Percentiles rank a stretch among this genome's conserved stretches.
Conservation (phyloP, 2,797 vertebrate genomes). For the Streptopelia turtur region DNA sequence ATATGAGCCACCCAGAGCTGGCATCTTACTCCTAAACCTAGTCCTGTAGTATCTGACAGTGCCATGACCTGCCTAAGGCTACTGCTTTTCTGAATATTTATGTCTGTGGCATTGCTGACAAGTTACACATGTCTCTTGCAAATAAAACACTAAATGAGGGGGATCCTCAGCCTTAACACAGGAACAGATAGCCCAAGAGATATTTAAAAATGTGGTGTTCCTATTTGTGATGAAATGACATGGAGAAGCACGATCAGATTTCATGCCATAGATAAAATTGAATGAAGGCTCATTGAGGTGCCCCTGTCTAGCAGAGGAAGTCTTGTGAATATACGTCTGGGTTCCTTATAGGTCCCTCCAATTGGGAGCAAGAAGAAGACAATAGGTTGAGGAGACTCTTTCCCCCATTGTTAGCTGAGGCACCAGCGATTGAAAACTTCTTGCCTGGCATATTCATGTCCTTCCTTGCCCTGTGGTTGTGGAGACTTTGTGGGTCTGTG, state of each 20-base stretch:
- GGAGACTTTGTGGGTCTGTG: conserved; percentile 48
- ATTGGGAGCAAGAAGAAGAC: not conserved
- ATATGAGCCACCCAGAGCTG: not conserved
- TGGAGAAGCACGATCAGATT: rapidly evolving
- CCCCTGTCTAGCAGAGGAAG: not conserved
- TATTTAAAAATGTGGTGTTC: not conserved
- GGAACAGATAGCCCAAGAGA: not conserved
- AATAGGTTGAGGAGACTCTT: not conserved
- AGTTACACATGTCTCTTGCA: not conserved
- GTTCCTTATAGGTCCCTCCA: not conserved
- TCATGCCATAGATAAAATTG: not conserved
- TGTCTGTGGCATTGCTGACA: not conserved
- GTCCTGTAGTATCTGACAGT: not conserved
- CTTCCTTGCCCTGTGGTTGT: conserved; percentile 63
- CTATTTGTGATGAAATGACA: not conserved
- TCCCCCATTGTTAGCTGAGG: conserved; percentile 40
- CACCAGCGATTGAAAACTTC: conserved; percentile 45
- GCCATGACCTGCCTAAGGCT: not conserved
- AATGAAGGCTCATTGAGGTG: not conserved
- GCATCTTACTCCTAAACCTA: not conserved
- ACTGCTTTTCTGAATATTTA: not conserved
- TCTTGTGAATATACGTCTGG: not conserved
- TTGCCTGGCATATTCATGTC: conserved; percentile 61
- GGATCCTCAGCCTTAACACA: not conserved
- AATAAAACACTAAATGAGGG: not conserved